These are phyloP conservation scores for Otolemur crassicaudatus DNA, from an alignment of 2,797 vertebrate species.

Conservation along the genomic window DNA sequence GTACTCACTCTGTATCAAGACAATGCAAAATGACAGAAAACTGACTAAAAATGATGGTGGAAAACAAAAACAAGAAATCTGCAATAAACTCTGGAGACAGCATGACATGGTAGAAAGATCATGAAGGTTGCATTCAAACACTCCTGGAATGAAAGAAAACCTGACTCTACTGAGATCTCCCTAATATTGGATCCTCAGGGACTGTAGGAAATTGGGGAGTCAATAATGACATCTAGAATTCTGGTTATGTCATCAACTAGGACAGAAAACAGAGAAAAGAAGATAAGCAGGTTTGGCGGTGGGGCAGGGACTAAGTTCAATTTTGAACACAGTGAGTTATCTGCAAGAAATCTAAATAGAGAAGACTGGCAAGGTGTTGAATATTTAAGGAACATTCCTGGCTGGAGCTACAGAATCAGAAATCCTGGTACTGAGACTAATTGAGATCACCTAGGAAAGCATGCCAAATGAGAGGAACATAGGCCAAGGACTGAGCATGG, in stretches of 20 bases:
- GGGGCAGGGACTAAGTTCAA: neutral
- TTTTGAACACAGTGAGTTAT: neutral
- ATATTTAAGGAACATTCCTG: neutral
- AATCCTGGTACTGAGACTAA: neutral
- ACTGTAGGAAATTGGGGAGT: neutral
- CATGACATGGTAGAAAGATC: neutral
- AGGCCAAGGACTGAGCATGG: neutral
- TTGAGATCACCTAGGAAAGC: neutral
- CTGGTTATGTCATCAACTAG: slow-evolving; percentile 5
- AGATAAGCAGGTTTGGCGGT: neutral
- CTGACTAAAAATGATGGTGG: slow-evolving; percentile 3
- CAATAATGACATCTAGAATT: slow-evolving; percentile 29
- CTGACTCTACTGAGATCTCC: neutral
- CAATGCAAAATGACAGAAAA: neutral
- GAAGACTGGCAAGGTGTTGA: neutral
- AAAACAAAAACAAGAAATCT: neutral
- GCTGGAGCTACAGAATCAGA: neutral
- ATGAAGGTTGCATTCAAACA: neutral
- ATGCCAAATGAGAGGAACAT: neutral
- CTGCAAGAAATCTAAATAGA: neutral
- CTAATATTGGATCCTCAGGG: neutral
- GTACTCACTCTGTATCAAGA: neutral
- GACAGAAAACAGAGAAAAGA: slow-evolving; percentile 43
- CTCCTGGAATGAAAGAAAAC: neutral
- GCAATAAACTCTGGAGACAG: neutral